phyloP scores from a whole-genome alignment of 1,140 invertebrate genomes.

The Coelopa frigida region DNA sequence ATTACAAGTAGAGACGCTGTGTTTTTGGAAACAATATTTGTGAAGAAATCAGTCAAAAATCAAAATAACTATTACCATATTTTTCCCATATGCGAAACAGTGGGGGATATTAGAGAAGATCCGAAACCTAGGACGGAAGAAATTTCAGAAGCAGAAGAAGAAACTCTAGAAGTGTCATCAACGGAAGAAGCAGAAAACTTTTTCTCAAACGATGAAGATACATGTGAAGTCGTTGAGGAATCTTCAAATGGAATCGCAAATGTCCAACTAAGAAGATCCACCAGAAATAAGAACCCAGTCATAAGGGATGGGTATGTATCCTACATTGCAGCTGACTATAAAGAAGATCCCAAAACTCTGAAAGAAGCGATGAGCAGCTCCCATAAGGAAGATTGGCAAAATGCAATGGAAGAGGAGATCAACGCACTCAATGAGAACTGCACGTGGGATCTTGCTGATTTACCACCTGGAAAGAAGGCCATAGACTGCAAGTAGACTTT shows the following conservation, averaged over 20 bases:
- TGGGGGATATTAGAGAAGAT: no score
- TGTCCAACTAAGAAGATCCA: no score
- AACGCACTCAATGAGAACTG: constrained; percentile 16
- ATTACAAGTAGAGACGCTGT: constrained; percentile 27
- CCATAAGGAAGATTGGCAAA: constrained; percentile 15
- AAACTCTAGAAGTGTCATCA: no score
- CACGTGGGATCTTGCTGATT: constrained; percentile 18
- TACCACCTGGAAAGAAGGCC: constrained; percentile 14
- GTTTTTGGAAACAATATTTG: constrained; percentile 24
- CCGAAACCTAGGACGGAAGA: neutral
- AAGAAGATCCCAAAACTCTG: constrained; percentile 7
- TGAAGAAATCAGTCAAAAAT: neutral
- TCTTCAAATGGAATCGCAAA: neutral
- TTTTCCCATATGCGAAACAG: no score
- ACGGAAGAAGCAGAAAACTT: neutral
- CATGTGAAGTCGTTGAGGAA: neutral
- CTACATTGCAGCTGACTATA: neutral
- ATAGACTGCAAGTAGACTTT: constrained; percentile 21
- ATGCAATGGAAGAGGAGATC: constrained; percentile 17
- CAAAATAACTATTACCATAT: no score
- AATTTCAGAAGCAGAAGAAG: neutral
- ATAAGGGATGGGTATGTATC: neutral
- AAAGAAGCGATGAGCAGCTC: constrained; percentile 7
- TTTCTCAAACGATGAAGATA: constrained; percentile 6
- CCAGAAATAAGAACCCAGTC: neutral